phyloP scores from a whole-genome alignment of 2,888 invertebrate genomes.

The Calameuta pallipes region DNA sequence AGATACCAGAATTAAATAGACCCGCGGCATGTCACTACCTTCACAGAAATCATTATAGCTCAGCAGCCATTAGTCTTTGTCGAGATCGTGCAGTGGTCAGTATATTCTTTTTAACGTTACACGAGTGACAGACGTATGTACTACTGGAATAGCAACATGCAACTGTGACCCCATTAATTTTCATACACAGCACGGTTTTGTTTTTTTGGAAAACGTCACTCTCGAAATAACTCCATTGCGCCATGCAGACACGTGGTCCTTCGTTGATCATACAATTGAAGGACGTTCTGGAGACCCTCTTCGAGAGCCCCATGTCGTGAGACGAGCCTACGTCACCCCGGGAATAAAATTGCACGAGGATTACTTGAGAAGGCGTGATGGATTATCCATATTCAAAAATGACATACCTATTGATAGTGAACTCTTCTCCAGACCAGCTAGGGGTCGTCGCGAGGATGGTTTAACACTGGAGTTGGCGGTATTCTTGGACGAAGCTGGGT shows the following conservation, averaged over 20 bases:
- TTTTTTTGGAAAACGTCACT: conserved; percentile 76
- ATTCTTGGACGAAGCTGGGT: conserved; percentile 81
- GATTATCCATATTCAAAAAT: conserved; percentile 25
- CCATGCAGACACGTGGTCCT: conserved; percentile 22
- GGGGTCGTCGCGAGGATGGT: conserved; percentile 39
- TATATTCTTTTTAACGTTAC: conserved; percentile 25
- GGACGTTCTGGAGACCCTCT: conserved; percentile 51
- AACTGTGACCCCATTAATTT: conserved; percentile 32
- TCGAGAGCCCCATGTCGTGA: conserved; percentile 71
- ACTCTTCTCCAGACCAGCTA: conserved; percentile 18
- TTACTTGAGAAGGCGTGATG: conserved; percentile 13
- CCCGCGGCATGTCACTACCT: conserved; percentile 74
- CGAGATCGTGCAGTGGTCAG: conserved; percentile 74
- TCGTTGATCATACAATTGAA: conserved; percentile 28
- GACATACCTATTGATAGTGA: conserved; percentile 20
- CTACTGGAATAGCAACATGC: conserved; percentile 13
- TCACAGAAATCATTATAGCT: conserved; percentile 70
- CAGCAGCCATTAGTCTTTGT: conserved; percentile 78
- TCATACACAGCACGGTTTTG: conserved; percentile 73
- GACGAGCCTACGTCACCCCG: conserved; percentile 68
- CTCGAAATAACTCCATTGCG: conserved; percentile 77
- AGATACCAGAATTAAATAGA: conserved; percentile 45
- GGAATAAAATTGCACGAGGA: conserved; percentile 29
- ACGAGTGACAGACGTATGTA: conserved; percentile 9
- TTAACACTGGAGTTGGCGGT: conserved; percentile 79